These are phyloP conservation scores for Papilio gigon DNA, from an alignment of 2,888 invertebrate genomes.

Conservation along the genomic window DNA sequence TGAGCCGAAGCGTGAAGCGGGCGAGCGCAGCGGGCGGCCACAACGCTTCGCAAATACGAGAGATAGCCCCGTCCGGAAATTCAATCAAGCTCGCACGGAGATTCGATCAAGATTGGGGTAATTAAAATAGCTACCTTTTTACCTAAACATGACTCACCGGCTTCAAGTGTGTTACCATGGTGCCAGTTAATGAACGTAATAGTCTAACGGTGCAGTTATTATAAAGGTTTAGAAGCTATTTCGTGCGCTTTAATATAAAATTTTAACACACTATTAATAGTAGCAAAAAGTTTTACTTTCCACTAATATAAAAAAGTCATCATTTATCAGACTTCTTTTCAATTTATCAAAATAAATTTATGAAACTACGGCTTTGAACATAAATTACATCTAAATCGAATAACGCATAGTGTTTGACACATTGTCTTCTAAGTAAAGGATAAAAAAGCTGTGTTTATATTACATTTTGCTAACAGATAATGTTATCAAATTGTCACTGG, in stretches of 20 bases:
- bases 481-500: background rate
- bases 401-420: too few relatives aligned
- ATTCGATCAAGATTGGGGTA: conserved; percentile 79
- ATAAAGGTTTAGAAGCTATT: conserved; percentile 6
- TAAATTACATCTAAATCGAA: too few relatives aligned
- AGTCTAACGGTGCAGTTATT: conserved; percentile 11
- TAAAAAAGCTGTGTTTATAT: too few relatives aligned
- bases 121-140: conserved; percentile 77
- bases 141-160: conserved; percentile 51
- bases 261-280: background rate
- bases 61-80: conserved; percentile 76
- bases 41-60: conserved; percentile 74
- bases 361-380: background rate
- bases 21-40: conserved; percentile 57
- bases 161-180: conserved; percentile 15
- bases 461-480: too few relatives aligned
- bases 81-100: conserved; percentile 78
- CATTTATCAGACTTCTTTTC: background rate
- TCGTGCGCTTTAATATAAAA: background rate
- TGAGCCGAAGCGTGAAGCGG: conserved; percentile 66
- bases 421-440: too few relatives aligned
- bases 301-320: background rate
- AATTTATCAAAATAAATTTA: background rate
- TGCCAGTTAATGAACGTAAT: conserved; percentile 21
- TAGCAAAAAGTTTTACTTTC: background rate